Evolutionary conservation across 1,140 invertebrate genomes (phyloP).

Genomic region (Bursaphelenchus mucronatus): DNA sequence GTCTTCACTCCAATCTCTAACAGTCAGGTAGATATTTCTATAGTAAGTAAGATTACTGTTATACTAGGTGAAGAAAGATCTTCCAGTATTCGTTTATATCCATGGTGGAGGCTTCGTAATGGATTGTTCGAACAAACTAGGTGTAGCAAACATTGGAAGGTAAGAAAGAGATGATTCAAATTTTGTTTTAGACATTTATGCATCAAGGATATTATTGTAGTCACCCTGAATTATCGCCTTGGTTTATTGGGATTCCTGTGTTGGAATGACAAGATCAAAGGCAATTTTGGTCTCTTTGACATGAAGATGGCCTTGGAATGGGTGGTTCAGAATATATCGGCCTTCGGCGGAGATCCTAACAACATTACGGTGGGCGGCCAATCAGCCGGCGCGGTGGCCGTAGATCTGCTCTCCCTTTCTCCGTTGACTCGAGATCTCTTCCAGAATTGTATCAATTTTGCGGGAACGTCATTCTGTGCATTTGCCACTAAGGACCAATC

Average conservation of each 20-base stretch:
- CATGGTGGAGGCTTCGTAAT: conserved; percentile 93
- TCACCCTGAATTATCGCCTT: conserved; percentile 43
- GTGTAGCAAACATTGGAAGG: conserved; percentile 73
- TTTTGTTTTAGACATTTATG: conserved; percentile 35
- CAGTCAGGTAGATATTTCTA: background rate
- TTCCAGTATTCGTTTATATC: conserved; percentile 76
- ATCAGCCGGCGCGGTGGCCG: conserved; percentile 67
- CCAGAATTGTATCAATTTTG: conserved; percentile 38
- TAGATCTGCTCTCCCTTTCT: conserved; percentile 36
- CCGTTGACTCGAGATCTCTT: conserved; percentile 32
- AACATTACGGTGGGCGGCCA: conserved; percentile 71
- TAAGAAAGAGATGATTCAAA: conserved; percentile 21
- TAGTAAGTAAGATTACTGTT: background rate
- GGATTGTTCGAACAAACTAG: conserved; percentile 81
- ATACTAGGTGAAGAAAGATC: background rate
- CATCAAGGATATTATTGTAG: conserved; percentile 32
- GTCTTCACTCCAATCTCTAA: conserved; percentile 66
- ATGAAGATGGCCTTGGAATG: conserved; percentile 36
- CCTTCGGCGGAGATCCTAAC: conserved; percentile 68
- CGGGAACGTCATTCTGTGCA: conserved; percentile 27
- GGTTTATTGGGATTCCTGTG: conserved; percentile 53
- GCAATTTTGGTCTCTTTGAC: conserved; percentile 42
- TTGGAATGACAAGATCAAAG: conserved; percentile 48
- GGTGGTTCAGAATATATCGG: conserved; percentile 53
- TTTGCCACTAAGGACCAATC: conserved; percentile 29